Conservation (phyloP, 2,797 vertebrate genomes). For the Amazona finschi region DNA sequence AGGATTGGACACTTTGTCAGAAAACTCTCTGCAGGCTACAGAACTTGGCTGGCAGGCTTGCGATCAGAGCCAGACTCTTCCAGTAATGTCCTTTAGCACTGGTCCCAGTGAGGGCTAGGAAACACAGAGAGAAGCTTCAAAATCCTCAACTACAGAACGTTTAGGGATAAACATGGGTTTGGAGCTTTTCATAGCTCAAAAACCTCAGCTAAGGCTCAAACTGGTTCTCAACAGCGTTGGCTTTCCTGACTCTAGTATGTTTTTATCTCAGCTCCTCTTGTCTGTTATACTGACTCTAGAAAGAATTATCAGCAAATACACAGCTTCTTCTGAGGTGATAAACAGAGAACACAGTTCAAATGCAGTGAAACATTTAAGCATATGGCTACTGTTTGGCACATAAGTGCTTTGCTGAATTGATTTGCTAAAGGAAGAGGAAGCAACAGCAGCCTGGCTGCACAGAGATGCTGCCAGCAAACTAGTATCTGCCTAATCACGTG, state of each 20-base stretch:
- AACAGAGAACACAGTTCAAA: background rate
- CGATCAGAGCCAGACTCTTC: background rate
- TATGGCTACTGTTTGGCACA: conserved; percentile 13
- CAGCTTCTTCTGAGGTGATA: background rate
- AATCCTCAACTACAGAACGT: background rate
- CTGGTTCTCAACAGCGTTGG: background rate
- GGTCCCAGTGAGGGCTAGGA: background rate
- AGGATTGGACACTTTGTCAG: background rate
- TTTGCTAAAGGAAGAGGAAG: background rate
- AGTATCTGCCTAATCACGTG: background rate
- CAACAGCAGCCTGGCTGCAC: background rate
- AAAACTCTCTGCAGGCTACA: background rate
- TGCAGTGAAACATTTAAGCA: background rate
- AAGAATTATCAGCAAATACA: background rate
- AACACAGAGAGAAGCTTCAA: background rate
- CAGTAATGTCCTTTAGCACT: background rate
- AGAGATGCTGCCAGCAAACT: background rate
- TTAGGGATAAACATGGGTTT: background rate
- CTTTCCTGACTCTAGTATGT: background rate
- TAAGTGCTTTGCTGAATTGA: background rate
- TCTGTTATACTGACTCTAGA: background rate
- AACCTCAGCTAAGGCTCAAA: background rate
- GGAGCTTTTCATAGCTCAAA: background rate
- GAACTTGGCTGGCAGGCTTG: background rate
- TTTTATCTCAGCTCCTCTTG: conserved; percentile 8